Evolutionary conservation across 2,113 vertebrate genomes (phyloP).

Genomic region (Callopanchax toddi): DNA sequence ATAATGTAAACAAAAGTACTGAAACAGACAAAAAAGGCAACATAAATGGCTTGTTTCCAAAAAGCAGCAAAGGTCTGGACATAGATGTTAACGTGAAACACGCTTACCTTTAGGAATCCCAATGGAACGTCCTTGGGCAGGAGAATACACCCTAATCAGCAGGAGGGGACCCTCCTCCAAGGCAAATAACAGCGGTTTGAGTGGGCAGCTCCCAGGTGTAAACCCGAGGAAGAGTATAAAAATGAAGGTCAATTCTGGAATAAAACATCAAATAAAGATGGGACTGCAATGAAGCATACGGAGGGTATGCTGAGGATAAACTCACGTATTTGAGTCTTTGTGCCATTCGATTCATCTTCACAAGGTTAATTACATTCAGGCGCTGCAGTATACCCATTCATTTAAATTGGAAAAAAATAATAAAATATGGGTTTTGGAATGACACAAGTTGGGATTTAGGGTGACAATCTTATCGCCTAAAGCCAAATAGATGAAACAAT

Average conservation of each 20-base stretch:
- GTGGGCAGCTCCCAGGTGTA: constrained; percentile 48
- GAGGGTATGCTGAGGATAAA: constrained; percentile 27
- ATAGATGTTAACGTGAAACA: constrained; percentile 55
- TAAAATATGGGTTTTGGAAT: constrained; percentile 12
- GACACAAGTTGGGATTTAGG: constrained; percentile 47
- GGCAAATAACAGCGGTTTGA: constrained; percentile 25
- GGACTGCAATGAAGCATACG: constrained; percentile 1
- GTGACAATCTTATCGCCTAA: constrained; percentile 51
- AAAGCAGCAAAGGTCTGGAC: constrained; percentile 26
- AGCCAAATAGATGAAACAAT: constrained; percentile 45
- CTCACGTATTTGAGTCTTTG: constrained; percentile 15
- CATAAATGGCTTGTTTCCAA: constrained; percentile 39
- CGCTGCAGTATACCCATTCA: background rate
- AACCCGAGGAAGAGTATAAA: constrained; percentile 25
- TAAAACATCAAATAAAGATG: background rate
- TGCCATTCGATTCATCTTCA: no score
- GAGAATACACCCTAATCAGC: constrained; percentile 56
- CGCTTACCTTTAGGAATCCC: constrained; percentile 16
- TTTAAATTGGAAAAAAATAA: constrained; percentile 11
- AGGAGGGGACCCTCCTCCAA: constrained; percentile 31
- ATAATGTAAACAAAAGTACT: constrained; percentile 44
- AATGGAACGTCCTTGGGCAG: constrained; percentile 50
- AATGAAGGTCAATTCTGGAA: constrained; percentile 17
- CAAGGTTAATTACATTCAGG: constrained; percentile 56
- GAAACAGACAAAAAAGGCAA: constrained; percentile 35